Conservation (phyloP, 1,140 invertebrate species). For the Zaprionus inermis region DNA sequence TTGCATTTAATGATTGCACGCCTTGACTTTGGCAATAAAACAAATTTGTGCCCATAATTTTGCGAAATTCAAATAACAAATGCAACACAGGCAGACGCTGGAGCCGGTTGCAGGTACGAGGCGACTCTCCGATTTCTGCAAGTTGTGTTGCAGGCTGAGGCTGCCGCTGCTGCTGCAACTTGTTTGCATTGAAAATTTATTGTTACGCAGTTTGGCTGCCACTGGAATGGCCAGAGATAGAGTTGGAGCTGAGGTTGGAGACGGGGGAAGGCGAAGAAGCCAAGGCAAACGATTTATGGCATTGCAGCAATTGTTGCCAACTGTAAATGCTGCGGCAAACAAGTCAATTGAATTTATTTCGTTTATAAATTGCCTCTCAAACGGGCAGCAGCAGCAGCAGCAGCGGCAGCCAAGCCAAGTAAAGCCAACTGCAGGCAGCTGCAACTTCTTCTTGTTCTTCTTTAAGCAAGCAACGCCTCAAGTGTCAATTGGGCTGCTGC, state of each 20-base stretch:
- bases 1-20: conserved; percentile 83
- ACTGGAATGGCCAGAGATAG: conserved; percentile 44
- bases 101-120: conserved; percentile 8
- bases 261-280: background rate
- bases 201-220: conserved; percentile 71
- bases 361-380: conserved; percentile 77
- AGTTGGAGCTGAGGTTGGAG: background rate
- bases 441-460: background rate
- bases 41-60: conserved; percentile 83
- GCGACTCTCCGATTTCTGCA: conserved; percentile 44
- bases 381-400: conserved; percentile 40
- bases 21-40: conserved; percentile 83
- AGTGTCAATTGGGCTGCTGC: conserved; percentile 71
- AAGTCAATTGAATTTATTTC: conserved; percentile 83
- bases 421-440: background rate
- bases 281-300: conserved; percentile 73
- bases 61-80: conserved; percentile 82
- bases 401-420: conserved; percentile 24
- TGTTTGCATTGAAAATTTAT: conserved; percentile 83
- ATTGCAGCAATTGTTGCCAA: conserved; percentile 83
- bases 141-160: conserved; percentile 5
- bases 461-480: conserved; percentile 51
- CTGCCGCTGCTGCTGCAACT: conserved; percentile 43
- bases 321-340: conserved; percentile 82
- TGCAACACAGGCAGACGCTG: conserved; percentile 40